Conservation (phyloP, 2,888 invertebrate genomes). For the Stenodera caucasica region DNA sequence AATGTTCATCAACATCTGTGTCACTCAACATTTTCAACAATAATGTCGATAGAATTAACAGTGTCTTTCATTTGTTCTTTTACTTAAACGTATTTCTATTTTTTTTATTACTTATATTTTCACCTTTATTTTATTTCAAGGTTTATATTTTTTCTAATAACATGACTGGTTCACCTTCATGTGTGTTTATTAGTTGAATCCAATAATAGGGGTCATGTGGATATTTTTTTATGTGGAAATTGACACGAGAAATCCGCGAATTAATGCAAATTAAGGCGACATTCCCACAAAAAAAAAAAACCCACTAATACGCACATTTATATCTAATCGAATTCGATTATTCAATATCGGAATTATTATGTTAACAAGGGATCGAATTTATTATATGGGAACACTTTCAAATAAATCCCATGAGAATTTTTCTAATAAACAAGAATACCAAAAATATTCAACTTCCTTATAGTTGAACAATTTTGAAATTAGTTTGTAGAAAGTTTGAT, state of each 20-base stretch:
- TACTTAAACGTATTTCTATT: constrained; percentile 16
- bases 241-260: not conserved
- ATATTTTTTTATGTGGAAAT: not conserved
- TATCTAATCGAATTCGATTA: too few species aligned
- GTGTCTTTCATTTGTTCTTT: constrained; percentile 34
- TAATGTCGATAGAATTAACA: constrained; percentile 29
- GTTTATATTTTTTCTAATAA: constrained; percentile 33
- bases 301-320: too few species aligned
- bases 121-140: constrained; percentile 47
- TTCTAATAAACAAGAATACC: too few species aligned
- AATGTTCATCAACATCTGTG: constrained; percentile 46
- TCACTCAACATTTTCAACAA: constrained; percentile 46
- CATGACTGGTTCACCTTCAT: constrained; percentile 43
- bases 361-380: too few species aligned
- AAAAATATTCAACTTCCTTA: too few species aligned
- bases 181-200: constrained; percentile 12
- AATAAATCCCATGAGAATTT: too few species aligned
- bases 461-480: too few species aligned
- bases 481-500: not conserved
- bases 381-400: not conserved
- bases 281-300: too few species aligned
- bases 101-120: constrained; percentile 40
- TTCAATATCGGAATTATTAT: too few species aligned
- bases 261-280: not conserved
- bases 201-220: not conserved